Evolutionary conservation across 1,140 invertebrate species (phyloP), one percentile per base, ranked within the genome.

Genomic region (Ceratina calcarata): DNA sequence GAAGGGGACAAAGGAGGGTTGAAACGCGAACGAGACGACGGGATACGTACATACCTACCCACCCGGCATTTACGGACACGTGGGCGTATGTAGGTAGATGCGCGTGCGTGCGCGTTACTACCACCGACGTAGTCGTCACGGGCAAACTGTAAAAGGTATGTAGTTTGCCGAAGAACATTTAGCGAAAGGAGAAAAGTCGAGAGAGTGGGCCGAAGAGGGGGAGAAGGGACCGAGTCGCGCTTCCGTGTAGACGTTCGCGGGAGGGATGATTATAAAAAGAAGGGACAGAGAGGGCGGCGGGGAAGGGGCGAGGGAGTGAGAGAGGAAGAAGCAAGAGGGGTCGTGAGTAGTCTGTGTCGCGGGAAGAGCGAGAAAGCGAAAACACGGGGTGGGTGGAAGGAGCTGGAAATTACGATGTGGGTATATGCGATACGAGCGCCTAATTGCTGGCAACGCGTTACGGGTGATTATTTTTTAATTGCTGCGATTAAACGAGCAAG

Each of bases 381-480:
- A 66, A 12, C 37, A 45, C 37, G 37, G 81, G 15, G 55, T 45
- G 24, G 8, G 22, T 32, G 57, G 61, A 24, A 55, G 68, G 37
- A 53, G 51, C 20, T n/a, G 60, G 74, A 37, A 83, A 78, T 76
- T 72, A 76, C 87, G 83, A 80, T 62, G 80, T 84, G 18, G 13
- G 73, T 84, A 45, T 45, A 84, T 80, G 86, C 86, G 88, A 90
- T 87, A 86, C 77, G 84, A 81, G 79, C 75, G 62, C 80, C 72
- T 91, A 90, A 91, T 91, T 91, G 86, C 86, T 76, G 78, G 61
- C 85, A 70, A 72, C 82, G 83, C 82, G 88, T 89, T 85, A 86
- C 75, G 79, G 73, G 85, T 89, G 87, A 90, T 91, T 90, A 90
- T 90, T 91, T 90, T 90, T 91, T 91, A 90, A 90, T 90, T 91